These are phyloP conservation scores for Hydrotaea diabolus DNA, from an alignment of 2,888 invertebrate species.

Conservation along the genomic window DNA sequence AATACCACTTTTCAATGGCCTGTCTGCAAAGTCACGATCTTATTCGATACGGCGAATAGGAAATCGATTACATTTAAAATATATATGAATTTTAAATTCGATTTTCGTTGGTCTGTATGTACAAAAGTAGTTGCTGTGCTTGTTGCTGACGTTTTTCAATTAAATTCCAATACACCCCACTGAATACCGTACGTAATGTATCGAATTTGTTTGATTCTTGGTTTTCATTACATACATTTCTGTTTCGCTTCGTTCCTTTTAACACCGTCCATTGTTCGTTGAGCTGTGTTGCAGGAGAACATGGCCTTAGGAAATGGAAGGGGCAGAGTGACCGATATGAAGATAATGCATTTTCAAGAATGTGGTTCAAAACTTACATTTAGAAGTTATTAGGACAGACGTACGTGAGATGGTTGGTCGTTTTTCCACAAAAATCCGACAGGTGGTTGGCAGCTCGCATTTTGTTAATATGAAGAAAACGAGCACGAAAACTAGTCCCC, in stretches of 20 bases:
- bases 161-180: slow-evolving; percentile 9
- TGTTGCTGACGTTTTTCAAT: background rate
- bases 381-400: no score
- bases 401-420: no score
- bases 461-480: no score
- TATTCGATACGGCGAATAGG: slow-evolving; percentile 10
- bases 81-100: slow-evolving; percentile 21
- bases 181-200: no score
- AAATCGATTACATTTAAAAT: slow-evolving; percentile 26
- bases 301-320: background rate
- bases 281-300: background rate
- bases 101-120: background rate
- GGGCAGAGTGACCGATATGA: no score
- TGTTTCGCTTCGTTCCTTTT: background rate
- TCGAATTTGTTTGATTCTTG: background rate
- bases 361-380: no score
- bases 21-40: slow-evolving; percentile 61
- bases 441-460: no score
- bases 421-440: no score
- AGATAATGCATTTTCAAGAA: no score
- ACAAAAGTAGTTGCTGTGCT: no score
- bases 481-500: no score
- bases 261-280: slow-evolving; percentile 25
- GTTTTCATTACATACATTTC: background rate
- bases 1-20: background rate